Evolutionary conservation across 1,140 invertebrate species (phyloP), one percentile per base, ranked within the genome.

Genomic region (Caerostris extrusa): DNA sequence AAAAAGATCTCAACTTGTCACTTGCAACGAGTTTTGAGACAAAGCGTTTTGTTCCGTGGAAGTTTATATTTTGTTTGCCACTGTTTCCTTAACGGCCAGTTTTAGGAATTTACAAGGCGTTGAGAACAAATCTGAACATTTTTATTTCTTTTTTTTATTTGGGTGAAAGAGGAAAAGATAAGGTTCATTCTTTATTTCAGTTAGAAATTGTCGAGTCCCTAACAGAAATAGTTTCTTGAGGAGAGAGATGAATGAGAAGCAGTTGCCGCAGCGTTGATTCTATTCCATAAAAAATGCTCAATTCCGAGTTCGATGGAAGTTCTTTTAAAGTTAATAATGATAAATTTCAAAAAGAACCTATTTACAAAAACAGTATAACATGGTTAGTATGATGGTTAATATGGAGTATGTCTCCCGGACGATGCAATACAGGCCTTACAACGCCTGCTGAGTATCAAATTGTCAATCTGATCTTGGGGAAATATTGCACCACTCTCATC

Each of bases 21-120:
- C 88, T 90, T 71, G 88, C 88, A 90, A 90, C 88, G 88, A 77
- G 67, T 90, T 90, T 90, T 77, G 53, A 90, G 88, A 90, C 88
- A 90, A 90, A 90, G 88, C 88, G 88, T 90, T 90, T 90, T 90
- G 88, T 77, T 83, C 17, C 34, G 86, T 57, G n/a, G 14, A 88
- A 34, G 86, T 88, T 88, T 88, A 53, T 88, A 64, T 53, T 64
- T 88, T 88, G 64, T 90, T 90, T 90, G 6, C 61, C 55, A 19
- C 12, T 90, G 77, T 90, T 34, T 90, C 34, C 57, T 60, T 90
- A 69, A 58, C 88, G 19, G 60, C 7, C 19, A 58, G 58, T 77
- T 56, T 90, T 57, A 90, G 88, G 88, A 90, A 90, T 90, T 90
- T 90, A 90, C 88, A 90, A 90, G 88, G 67, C 88, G 88, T 58